phyloP scores from a whole-genome alignment of 2,113 vertebrate species.

The Xiphophorus maculatus region DNA sequence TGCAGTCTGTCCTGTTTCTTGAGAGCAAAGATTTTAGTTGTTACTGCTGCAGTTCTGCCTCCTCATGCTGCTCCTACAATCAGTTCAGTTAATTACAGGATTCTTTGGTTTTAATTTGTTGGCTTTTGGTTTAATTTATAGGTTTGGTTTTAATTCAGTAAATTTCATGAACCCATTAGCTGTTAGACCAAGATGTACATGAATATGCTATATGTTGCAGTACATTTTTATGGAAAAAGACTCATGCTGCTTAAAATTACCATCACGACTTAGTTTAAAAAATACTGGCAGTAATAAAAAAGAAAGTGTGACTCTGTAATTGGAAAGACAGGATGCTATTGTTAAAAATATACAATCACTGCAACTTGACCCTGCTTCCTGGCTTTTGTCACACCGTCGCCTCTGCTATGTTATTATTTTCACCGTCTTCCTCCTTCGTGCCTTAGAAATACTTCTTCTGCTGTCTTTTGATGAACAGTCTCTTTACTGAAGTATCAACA shows the following conservation, averaged over 20 bases:
- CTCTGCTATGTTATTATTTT: not conserved
- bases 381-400: not conserved
- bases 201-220: not conserved
- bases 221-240: not conserved
- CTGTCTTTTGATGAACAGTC: not conserved
- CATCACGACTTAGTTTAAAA: not conserved
- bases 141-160: no score
- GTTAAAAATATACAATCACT: constrained; percentile 15
- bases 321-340: constrained; percentile 27
- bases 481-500: not conserved
- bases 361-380: constrained; percentile 23
- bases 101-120: no score
- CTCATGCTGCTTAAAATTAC: not conserved
- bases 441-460: not conserved
- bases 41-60: not conserved
- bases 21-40: no score
- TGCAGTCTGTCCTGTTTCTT: no score
- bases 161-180: no score
- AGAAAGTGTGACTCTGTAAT: constrained; percentile 25
- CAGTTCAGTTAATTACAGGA: no score
- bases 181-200: no score
- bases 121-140: no score
- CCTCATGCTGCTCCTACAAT: no score
- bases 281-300: not conserved
- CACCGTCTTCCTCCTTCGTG: not conserved